Percentiles rank a stretch among this genome's conserved stretches.
These are phyloP conservation scores for Zeugodacus cucurbitae DNA, from an alignment of 1,140 invertebrate genomes.

Conservation along the genomic window DNA sequence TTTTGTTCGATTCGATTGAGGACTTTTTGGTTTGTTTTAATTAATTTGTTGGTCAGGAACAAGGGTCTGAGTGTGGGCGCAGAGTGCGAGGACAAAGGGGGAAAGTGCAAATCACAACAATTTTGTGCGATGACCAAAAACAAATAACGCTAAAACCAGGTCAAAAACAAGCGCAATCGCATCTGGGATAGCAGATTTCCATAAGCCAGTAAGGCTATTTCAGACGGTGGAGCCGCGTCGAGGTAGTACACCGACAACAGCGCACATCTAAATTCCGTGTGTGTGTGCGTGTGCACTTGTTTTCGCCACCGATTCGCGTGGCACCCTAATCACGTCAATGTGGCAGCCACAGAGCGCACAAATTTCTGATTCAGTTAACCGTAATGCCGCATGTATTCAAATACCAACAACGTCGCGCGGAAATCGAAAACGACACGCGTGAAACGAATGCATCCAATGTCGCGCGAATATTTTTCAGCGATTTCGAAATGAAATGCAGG, in stretches of 20 bases:
- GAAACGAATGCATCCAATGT: too few relatives aligned
- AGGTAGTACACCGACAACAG: background rate
- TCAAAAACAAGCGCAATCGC: background rate
- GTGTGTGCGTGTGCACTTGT: too few relatives aligned
- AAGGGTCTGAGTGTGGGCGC: background rate
- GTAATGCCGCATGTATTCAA: background rate
- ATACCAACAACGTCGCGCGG: background rate
- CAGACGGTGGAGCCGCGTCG: too few relatives aligned
- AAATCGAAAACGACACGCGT: background rate
- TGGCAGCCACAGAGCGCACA: background rate
- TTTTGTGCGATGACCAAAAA: background rate
- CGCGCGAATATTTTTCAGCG: background rate
- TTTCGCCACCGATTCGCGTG: background rate
- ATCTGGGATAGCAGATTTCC: background rate
- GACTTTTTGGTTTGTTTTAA: constrained; percentile 25
- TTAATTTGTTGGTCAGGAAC: constrained; percentile 12
- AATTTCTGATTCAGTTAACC: constrained; percentile 27
- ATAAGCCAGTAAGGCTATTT: background rate
- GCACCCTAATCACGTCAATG: constrained; percentile 15
- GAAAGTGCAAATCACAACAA: background rate
- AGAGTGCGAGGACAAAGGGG: too few relatives aligned
- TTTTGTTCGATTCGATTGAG: constrained; percentile 9
- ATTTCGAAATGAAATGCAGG: background rate
- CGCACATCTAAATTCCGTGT: background rate
- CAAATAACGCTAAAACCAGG: background rate